Conservation (phyloP, 2,797 vertebrate species). For the Pipistrellus pygmaeus region DNA sequence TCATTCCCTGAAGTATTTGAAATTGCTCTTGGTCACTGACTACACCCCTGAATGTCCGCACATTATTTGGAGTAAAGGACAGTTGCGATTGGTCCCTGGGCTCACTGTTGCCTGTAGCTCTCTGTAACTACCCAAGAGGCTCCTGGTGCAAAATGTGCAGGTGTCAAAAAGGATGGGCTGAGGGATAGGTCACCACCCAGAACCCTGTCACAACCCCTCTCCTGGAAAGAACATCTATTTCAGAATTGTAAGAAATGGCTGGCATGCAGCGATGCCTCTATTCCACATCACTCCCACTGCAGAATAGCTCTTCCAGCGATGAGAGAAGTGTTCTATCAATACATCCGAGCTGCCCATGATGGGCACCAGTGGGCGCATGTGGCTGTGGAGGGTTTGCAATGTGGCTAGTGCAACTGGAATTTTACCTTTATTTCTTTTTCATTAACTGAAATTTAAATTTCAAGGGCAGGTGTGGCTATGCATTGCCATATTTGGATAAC, state of each 20-base stretch:
- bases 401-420: not conserved
- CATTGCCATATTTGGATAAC: not conserved
- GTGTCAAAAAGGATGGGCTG: not conserved
- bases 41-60: not conserved
- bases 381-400: not conserved
- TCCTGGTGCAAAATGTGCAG: not conserved
- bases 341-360: accelerated
- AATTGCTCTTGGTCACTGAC: not conserved
- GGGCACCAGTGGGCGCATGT: accelerated
- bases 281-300: not conserved
- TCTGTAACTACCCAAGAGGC: not conserved
- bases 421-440: not conserved
- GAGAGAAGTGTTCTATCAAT: too few species aligned
- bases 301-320: not conserved
- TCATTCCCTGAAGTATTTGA: not conserved
- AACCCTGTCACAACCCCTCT: not conserved
- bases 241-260: not conserved
- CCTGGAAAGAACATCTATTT: not conserved
- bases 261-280: accelerated
- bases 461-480: not conserved
- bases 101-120: not conserved
- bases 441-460: not conserved
- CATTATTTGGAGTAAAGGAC: not conserved
- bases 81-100: not conserved
- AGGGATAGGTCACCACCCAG: accelerated